A percentile compares a stretch with the other conserved stretches of the same genome.
Evolutionary conservation across 2,797 vertebrate species (phyloP).

Genomic region (Enteromius trimaculatus): DNA sequence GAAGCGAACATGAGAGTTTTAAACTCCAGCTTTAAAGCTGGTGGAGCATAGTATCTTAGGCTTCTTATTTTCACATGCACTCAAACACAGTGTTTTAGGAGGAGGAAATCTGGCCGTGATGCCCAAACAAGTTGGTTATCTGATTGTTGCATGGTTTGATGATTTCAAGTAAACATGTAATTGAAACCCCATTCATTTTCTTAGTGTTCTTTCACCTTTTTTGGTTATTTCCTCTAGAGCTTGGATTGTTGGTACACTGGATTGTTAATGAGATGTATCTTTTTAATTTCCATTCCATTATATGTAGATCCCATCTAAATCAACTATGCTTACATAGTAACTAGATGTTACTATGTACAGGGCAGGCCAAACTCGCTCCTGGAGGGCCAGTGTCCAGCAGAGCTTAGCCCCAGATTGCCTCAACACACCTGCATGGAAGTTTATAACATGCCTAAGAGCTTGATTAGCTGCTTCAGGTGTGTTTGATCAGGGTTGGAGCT

Average conservation of each 20-base stretch:
- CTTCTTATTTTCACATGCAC: slow-evolving; percentile 2
- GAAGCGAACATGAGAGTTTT: slow-evolving; percentile 32
- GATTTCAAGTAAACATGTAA: neutral
- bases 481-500: too few species aligned
- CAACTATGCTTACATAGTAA: too few species aligned
- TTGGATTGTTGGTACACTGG: too few species aligned
- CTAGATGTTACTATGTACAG: too few species aligned
- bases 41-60: neutral
- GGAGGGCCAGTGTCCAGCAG: too few species aligned
- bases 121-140: neutral
- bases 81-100: neutral
- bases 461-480: too few species aligned
- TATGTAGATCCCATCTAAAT: neutral
- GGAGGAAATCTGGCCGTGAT: neutral
- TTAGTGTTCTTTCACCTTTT: neutral
- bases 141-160: neutral
- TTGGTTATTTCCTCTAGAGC: neutral
- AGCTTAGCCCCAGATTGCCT: too few species aligned
- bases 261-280: neutral
- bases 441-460: too few species aligned
- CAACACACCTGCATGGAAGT: too few species aligned
- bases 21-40: slow-evolving; percentile 21
- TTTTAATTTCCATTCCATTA: neutral
- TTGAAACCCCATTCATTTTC: neutral
- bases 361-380: too few species aligned